Percentiles rank a stretch among this genome's conserved stretches.
These are phyloP conservation scores for Mirza zaza DNA, from an alignment of 2,113 vertebrate genomes.

Conservation along the genomic window DNA sequence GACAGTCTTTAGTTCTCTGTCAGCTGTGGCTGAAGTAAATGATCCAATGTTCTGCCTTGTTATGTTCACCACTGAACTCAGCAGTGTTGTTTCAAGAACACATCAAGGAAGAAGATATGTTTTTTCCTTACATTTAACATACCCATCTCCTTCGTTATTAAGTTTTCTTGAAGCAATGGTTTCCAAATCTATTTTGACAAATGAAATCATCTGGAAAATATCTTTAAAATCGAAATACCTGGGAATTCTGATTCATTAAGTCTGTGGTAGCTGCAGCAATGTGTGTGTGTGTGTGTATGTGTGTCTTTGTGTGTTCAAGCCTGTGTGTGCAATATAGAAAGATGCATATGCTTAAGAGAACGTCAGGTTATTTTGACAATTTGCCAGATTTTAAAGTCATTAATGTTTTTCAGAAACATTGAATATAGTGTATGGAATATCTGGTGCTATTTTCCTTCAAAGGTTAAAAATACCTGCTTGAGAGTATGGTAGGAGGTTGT, in stretches of 20 bases:
- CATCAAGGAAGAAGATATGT: not conserved
- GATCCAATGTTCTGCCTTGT: not conserved
- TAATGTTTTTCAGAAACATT: not conserved
- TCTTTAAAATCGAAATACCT: not conserved
- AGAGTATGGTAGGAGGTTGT: not conserved
- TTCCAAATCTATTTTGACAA: not conserved
- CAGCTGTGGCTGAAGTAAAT: not conserved
- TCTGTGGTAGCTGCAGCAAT: not conserved
- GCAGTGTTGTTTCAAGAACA: not conserved
- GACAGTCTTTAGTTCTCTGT: not conserved
- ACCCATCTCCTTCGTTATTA: not conserved
- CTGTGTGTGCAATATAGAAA: not conserved
- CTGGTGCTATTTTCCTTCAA: not conserved
- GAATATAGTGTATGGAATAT: not conserved
- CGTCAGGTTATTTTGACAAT: not conserved
- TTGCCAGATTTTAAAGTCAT: not conserved
- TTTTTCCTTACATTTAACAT: not conserved
- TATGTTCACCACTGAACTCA: not conserved
- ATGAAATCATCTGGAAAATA: not conserved
- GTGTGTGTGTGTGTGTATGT: not conserved
- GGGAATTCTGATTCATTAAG: conserved; percentile 16
- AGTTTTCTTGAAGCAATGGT: not conserved
- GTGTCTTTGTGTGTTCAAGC: not conserved
- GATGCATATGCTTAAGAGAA: not conserved
- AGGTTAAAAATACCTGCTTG: not conserved